These are phyloP conservation scores for Ophion ventricosus DNA, from an alignment of 2,888 invertebrate species.

Conservation along the genomic window DNA sequence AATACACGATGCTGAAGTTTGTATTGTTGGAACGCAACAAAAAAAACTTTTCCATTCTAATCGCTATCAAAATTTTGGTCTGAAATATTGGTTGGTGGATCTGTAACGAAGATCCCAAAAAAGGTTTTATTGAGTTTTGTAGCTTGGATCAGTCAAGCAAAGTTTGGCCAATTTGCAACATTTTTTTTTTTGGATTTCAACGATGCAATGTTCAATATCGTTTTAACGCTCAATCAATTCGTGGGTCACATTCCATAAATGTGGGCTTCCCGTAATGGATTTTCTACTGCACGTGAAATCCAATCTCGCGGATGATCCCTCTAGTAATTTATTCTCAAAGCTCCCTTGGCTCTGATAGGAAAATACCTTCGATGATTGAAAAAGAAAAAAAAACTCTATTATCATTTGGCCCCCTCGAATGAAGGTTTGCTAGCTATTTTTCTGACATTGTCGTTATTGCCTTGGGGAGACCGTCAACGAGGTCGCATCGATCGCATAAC, in stretches of 20 bases:
- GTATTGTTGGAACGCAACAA: too few species aligned
- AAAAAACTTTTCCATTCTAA: too few species aligned
- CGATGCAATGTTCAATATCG: background rate
- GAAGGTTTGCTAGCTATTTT: constrained; percentile 2
- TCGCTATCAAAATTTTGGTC: too few species aligned
- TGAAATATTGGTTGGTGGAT: too few species aligned
- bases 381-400: background rate
- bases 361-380: background rate
- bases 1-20: too few species aligned
- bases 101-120: too few species aligned
- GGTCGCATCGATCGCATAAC: constrained; percentile 55
- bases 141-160: background rate
- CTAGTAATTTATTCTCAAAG: constrained; percentile 8
- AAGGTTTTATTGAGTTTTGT: too few species aligned
- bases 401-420: background rate
- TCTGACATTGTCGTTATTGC: constrained; percentile 3
- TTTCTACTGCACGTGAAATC: background rate
- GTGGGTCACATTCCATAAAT: background rate
- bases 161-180: background rate
- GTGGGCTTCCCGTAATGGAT: background rate
- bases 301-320: background rate
- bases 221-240: background rate
- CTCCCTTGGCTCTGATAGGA: background rate
- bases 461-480: constrained; percentile 3
- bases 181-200: background rate